phyloP scores from a whole-genome alignment of 2,888 invertebrate species.

The Lithosia quadra region DNA sequence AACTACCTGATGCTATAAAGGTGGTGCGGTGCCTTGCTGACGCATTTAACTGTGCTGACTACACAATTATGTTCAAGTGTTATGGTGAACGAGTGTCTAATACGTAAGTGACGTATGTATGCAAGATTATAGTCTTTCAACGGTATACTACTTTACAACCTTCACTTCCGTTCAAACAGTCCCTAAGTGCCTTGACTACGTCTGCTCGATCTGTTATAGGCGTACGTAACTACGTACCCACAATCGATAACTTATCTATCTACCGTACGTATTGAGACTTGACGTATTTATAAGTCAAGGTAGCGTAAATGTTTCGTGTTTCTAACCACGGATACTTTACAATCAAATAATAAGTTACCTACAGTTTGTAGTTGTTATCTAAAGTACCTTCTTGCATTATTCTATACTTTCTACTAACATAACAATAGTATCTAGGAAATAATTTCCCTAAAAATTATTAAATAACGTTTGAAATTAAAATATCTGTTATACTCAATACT shows the following conservation, averaged over 20 bases:
- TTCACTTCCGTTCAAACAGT: constrained; percentile 28
- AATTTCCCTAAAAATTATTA: background rate
- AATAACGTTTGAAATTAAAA: background rate
- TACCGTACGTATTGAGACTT: constrained; percentile 8
- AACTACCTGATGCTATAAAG: constrained; percentile 61
- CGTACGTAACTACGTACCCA: constrained; percentile 33
- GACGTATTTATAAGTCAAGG: constrained; percentile 15
- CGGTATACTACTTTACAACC: constrained; percentile 26
- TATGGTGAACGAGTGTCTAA: constrained; percentile 41
- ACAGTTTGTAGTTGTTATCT: background rate
- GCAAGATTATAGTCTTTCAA: constrained; percentile 29
- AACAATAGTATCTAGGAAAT: background rate
- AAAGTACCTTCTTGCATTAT: background rate
- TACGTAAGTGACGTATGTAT: constrained; percentile 38
- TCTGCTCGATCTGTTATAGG: constrained; percentile 28
- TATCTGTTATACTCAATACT: background rate
- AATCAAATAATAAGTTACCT: background rate
- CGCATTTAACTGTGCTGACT: constrained; percentile 56
- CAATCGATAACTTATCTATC: constrained; percentile 34
- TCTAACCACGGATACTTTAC: background rate
- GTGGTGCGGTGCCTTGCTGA: constrained; percentile 69
- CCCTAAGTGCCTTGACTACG: constrained; percentile 19
- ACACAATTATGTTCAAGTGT: constrained; percentile 48
- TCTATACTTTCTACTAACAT: background rate
- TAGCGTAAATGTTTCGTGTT: background rate